Evolutionary conservation across 2,797 vertebrate genomes (phyloP).

Genomic region (Rhinichthys osculus): DNA sequence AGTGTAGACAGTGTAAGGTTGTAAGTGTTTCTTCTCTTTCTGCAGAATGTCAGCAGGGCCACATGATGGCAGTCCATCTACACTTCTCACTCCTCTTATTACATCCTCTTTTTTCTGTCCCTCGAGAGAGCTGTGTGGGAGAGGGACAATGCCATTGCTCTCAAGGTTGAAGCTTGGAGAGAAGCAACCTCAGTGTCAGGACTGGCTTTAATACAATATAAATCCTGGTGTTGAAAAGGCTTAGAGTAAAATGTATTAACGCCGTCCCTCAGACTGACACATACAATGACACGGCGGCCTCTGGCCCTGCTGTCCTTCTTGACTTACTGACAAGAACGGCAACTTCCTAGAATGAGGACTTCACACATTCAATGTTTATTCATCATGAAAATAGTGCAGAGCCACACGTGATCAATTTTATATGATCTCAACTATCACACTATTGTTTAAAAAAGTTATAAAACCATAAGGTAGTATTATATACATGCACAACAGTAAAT

Average conservation of each 20-base stretch:
- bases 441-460: neutral
- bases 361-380: conserved; percentile 6
- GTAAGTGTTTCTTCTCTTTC: neutral
- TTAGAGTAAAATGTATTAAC: conserved; percentile 45
- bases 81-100: neutral
- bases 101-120: neutral
- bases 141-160: conserved; percentile 28
- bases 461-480: neutral
- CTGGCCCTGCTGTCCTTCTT: conserved; percentile 25
- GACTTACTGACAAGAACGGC: conserved; percentile 12
- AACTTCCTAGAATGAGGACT: conserved; percentile 8
- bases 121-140: conserved; percentile 35
- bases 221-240: conserved; percentile 45
- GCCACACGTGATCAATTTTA: neutral
- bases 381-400: neutral
- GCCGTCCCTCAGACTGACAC: conserved; percentile 18
- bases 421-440: neutral
- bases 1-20: neutral
- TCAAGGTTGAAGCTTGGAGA: conserved; percentile 44
- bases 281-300: conserved; percentile 31
- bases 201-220: conserved; percentile 46
- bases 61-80: conserved; percentile 51
- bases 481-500: neutral
- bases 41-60: conserved; percentile 9
- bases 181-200: conserved; percentile 38